phyloP scores from a whole-genome alignment of 2,888 invertebrate species.

The Cosmopolites sordidus region DNA sequence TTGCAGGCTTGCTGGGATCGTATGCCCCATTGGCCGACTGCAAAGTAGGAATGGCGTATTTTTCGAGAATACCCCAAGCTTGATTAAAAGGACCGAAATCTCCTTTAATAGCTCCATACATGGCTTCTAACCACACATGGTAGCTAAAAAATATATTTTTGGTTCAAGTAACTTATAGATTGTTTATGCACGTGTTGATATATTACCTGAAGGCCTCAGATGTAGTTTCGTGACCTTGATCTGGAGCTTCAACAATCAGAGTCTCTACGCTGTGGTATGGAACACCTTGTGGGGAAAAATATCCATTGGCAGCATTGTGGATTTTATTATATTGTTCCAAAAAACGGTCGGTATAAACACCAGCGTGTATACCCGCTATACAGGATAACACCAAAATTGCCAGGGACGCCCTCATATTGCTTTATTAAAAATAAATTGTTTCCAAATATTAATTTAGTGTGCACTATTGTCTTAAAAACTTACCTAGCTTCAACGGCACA shows the following conservation, averaged over 20 bases:
- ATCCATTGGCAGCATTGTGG: conserved; percentile 16
- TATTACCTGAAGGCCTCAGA: conserved; percentile 27
- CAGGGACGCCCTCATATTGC: neutral
- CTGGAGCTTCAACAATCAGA: conserved; percentile 32
- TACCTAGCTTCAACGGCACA: too few relatives aligned
- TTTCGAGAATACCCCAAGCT: conserved; percentile 31
- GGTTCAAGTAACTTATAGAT: too few relatives aligned
- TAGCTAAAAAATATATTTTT: conserved; percentile 10
- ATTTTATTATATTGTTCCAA: conserved; percentile 16
- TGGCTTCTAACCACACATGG: conserved; percentile 29
- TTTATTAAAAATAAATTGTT: too few relatives aligned
- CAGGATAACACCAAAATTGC: conserved; percentile 22
- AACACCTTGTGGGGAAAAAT: conserved; percentile 28
- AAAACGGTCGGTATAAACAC: conserved; percentile 11
- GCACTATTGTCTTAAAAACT: too few relatives aligned
- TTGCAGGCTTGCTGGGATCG: conserved; percentile 28
- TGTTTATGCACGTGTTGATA: too few relatives aligned
- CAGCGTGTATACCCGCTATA: conserved; percentile 25
- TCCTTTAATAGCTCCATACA: conserved; percentile 30
- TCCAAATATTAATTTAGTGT: too few relatives aligned
- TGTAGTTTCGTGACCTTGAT: conserved; percentile 33
- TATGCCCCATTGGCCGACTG: conserved; percentile 13
- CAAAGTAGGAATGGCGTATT: conserved; percentile 28
- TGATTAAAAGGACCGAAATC: conserved; percentile 29
- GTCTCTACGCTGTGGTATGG: conserved; percentile 33